phyloP scores from a whole-genome alignment of 1,140 invertebrate species.

The Drosophila equinoxialis region DNA sequence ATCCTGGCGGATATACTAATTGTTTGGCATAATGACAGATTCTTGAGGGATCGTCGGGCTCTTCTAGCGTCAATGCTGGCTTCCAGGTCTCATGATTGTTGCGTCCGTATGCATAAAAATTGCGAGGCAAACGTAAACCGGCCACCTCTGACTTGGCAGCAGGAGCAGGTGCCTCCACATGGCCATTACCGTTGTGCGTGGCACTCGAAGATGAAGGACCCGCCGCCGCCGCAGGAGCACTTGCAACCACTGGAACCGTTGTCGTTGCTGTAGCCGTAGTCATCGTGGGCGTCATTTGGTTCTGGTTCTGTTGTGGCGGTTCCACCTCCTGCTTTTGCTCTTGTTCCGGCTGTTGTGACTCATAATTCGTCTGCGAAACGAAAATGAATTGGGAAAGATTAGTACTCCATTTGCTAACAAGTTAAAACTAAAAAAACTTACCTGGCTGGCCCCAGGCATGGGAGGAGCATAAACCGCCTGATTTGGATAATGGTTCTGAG shows the following conservation, averaged over 20 bases:
- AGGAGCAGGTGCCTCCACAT: slow-evolving; percentile 13
- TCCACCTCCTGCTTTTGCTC: slow-evolving; percentile 12
- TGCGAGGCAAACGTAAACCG: slow-evolving; percentile 63
- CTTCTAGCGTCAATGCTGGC: slow-evolving; percentile 76
- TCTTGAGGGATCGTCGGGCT: slow-evolving; percentile 76
- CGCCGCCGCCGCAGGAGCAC: slow-evolving; percentile 20
- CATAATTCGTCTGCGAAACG: slow-evolving; percentile 17
- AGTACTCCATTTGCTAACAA: neutral
- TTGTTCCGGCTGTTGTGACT: slow-evolving; percentile 31
- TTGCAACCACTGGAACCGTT: slow-evolving; percentile 10
- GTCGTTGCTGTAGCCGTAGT: slow-evolving; percentile 14
- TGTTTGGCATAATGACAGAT: slow-evolving; percentile 78
- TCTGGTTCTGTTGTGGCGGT: slow-evolving; percentile 5
- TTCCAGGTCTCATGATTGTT: slow-evolving; percentile 82
- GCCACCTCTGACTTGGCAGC: slow-evolving; percentile 30
- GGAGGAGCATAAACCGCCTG: slow-evolving; percentile 30
- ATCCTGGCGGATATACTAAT: slow-evolving; percentile 69
- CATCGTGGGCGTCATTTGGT: neutral
- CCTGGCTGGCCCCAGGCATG: slow-evolving; percentile 15
- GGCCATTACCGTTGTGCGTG: slow-evolving; percentile 45
- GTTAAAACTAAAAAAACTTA: neutral
- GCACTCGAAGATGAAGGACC: slow-evolving; percentile 1
- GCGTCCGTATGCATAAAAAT: slow-evolving; percentile 70
- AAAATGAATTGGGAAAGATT: neutral
- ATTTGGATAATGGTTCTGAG: slow-evolving; percentile 15